These are phyloP conservation scores for Tetropium fuscum DNA, from an alignment of 2,888 invertebrate species.

Conservation along the genomic window DNA sequence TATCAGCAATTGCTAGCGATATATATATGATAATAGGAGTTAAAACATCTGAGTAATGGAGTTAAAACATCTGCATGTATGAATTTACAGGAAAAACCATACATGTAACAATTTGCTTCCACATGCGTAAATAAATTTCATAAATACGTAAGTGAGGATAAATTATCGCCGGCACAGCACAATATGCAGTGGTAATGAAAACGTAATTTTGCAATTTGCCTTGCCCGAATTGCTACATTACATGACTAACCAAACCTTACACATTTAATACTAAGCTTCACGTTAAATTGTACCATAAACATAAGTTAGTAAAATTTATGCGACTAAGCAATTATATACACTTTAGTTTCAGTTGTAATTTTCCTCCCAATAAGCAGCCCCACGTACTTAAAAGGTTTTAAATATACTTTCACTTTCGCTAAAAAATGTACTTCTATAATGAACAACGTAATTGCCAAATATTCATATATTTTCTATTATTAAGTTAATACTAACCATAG, in stretches of 20 bases:
- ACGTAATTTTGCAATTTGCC: conserved; percentile 20
- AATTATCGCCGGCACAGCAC: background rate
- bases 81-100: too few species aligned
- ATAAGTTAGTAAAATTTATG: conserved; percentile 14
- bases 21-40: too few species aligned
- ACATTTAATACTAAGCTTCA: conserved; percentile 18
- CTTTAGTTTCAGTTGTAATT: conserved; percentile 11
- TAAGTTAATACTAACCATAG: too few species aligned
- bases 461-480: too few species aligned
- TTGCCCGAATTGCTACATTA: conserved; percentile 8
- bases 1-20: too few species aligned
- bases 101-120: background rate
- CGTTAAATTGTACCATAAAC: conserved; percentile 5
- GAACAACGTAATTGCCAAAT: too few species aligned
- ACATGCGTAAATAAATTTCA: background rate
- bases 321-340: conserved; percentile 1
- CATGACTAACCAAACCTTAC: conserved; percentile 13
- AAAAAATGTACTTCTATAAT: too few species aligned
- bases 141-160: background rate
- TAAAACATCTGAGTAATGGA: too few species aligned
- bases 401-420: too few species aligned
- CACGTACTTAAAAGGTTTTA: background rate
- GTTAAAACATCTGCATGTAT: too few species aligned
- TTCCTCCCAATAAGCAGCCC: background rate
- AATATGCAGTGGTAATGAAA: conserved; percentile 17